Base-by-base conservation (phyloP, 1,140 invertebrate genomes). In the Araneus ventricosus region DNA sequence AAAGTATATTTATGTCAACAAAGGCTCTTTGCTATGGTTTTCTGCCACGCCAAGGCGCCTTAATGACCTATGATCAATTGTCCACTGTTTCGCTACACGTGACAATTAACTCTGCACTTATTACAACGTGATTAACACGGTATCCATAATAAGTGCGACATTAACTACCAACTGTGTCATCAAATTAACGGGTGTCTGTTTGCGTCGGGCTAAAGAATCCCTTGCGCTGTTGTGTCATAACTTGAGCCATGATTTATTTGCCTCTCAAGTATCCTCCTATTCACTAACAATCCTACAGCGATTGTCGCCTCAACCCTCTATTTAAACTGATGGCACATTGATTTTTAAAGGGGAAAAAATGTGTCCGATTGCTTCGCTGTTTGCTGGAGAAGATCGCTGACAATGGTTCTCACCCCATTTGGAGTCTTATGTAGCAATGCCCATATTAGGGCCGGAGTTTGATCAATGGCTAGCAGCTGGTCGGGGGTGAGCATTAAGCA, bases 151-250 rank as follows among this genome's bases (percentile, higher is more conserved):
- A 92, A 92, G 24, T 59, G 30, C 59, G 90, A 75, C 90, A 87
- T 87, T 86, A 92, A 92, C 90, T 91, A 52, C 89, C 89, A 61
- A 91, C 89, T 91, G 90, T 87, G 90, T 87, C 90, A 92, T 92
- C 59, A 92, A 86, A 86, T 70, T 86, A 92, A 75, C 82, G 84
- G 82, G 61, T 92, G 61, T 61, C 84, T 87, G 82, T 86, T 75
- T 75, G 39, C 82, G 90, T 86, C 82, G 84, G 30, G 27, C 57
- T 86, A 79, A 92, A 70, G 84, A 86, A 92, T 86, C 61, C 57
- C 41, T 87, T 57, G 67, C 37, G 90, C 17, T 27, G 22, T 84
- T n/a, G n/a, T 87, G 59, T 86, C 82, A 75, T 59, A 87, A 59
- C 75, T 84, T 84, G 52, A 84, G 39, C 7, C 10, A 8, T 75